A percentile compares a stretch with the other conserved stretches of the same genome.
phyloP scores from a whole-genome alignment of 2,888 invertebrate species.

The Drosophila merina region DNA sequence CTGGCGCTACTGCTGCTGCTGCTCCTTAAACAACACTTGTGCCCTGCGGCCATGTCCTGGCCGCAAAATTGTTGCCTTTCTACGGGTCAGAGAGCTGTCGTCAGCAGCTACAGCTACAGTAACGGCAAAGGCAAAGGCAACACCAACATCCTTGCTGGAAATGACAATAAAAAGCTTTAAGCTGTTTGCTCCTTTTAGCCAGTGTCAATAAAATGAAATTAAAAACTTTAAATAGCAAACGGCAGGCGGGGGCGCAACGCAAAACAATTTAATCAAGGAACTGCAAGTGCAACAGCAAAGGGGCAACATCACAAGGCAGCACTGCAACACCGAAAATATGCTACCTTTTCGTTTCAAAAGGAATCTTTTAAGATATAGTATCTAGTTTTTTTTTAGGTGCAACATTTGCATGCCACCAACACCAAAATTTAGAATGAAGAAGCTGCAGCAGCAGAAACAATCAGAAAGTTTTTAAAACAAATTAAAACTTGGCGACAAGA shows the following conservation, averaged over 20 bases:
- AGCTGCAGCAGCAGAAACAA: slow-evolving; percentile 61
- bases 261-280: slow-evolving; percentile 73
- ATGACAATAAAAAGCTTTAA: slow-evolving; percentile 32
- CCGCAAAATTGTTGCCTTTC: slow-evolving; percentile 50
- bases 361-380: too few relatives aligned
- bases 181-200: slow-evolving; percentile 23
- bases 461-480: slow-evolving; percentile 79
- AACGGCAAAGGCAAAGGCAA: background rate
- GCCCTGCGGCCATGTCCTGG: slow-evolving; percentile 10
- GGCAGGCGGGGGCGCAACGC: slow-evolving; percentile 13
- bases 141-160: slow-evolving; percentile 4
- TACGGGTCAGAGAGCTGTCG: slow-evolving; percentile 54
- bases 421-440: slow-evolving; percentile 27
- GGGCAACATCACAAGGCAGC: slow-evolving; percentile 27
- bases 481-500: slow-evolving; percentile 73
- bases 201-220: slow-evolving; percentile 77
- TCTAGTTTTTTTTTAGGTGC: background rate
- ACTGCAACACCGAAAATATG: slow-evolving; percentile 4
- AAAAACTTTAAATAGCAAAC: slow-evolving; percentile 70
- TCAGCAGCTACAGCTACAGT: slow-evolving; percentile 12
- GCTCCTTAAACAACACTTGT: slow-evolving; percentile 12
- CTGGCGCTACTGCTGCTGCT: background rate
- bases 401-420: slow-evolving; percentile 67
- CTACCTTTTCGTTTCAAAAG: too few relatives aligned
- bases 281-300: slow-evolving; percentile 29